Conservation (phyloP, 2,797 vertebrate species). For the Acipenser oxyrinchus region DNA sequence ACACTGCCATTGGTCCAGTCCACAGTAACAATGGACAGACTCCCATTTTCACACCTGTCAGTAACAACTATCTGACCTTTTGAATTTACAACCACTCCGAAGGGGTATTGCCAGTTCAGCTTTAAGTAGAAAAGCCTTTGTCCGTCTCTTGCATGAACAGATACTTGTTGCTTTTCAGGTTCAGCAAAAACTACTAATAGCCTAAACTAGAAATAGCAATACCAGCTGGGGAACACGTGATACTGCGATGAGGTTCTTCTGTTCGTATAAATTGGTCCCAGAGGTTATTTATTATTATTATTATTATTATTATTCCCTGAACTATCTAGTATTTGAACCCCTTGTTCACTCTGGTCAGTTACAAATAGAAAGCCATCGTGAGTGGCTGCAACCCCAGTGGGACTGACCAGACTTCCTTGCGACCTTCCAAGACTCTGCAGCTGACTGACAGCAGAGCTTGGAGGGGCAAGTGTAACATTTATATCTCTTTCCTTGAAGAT, state of each 20-base stretch:
- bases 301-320: too few species aligned
- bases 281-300: too few species aligned
- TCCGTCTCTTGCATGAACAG: background rate
- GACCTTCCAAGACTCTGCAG: background rate
- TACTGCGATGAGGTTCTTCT: background rate
- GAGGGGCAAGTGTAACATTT: background rate
- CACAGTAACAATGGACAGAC: slow-evolving; percentile 11
- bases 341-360: background rate
- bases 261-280: background rate
- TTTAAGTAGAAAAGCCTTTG: slow-evolving; percentile 1
- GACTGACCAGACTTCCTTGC: background rate
- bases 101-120: slow-evolving; percentile 14
- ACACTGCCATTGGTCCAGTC: slow-evolving; percentile 13
- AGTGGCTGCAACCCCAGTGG: slow-evolving; percentile 9
- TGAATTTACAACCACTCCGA: slow-evolving; percentile 10
- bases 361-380: slow-evolving; percentile 5
- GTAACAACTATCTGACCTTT: slow-evolving; percentile 7
- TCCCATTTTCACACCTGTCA: slow-evolving; percentile 4
- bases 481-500: background rate
- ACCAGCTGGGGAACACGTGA: background rate
- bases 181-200: slow-evolving; percentile 14
- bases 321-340: slow-evolving; percentile 3
- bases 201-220: slow-evolving; percentile 9
- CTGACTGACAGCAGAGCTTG: background rate
- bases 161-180: slow-evolving; percentile 1